Percentiles rank a stretch among this genome's conserved stretches.
Conservation (phyloP, 1,140 invertebrate species). For the Plectus sambesii region DNA sequence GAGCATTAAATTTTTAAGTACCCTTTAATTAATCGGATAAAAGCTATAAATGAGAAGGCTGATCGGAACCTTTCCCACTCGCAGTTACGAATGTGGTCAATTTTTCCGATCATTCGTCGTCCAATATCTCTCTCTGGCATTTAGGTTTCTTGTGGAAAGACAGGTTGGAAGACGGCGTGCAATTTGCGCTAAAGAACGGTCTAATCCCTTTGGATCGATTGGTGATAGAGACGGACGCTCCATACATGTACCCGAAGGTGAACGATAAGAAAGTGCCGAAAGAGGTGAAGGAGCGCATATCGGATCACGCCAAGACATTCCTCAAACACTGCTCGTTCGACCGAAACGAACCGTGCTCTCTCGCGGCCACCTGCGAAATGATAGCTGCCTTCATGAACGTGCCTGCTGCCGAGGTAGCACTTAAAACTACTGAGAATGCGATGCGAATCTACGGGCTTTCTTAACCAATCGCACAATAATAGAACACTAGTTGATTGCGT, state of each 20-base stretch:
- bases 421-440: slow-evolving; percentile 82
- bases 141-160: slow-evolving; percentile 82
- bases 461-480: too few species aligned
- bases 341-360: slow-evolving; percentile 82
- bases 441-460: slow-evolving; percentile 80
- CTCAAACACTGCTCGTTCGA: slow-evolving; percentile 76
- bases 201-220: slow-evolving; percentile 68
- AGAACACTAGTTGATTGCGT: slow-evolving; percentile 2
- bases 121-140: too few species aligned
- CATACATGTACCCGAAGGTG: slow-evolving; percentile 90
- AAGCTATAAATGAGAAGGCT: too few species aligned
- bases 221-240: slow-evolving; percentile 79
- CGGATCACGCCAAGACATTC: slow-evolving; percentile 58
- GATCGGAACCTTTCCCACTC: too few species aligned
- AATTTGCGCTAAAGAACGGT: slow-evolving; percentile 66
- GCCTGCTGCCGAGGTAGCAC: slow-evolving; percentile 73
- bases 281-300: slow-evolving; percentile 71
- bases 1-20: too few species aligned
- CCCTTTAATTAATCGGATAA: too few species aligned
- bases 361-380: slow-evolving; percentile 82
- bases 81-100: too few species aligned
- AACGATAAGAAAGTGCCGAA: slow-evolving; percentile 75
- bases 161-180: slow-evolving; percentile 74
- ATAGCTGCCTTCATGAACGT: slow-evolving; percentile 76
- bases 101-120: too few species aligned